These are phyloP conservation scores for Schlechtendalia chinensis DNA, from an alignment of 1,140 invertebrate genomes.

Conservation along the genomic window DNA sequence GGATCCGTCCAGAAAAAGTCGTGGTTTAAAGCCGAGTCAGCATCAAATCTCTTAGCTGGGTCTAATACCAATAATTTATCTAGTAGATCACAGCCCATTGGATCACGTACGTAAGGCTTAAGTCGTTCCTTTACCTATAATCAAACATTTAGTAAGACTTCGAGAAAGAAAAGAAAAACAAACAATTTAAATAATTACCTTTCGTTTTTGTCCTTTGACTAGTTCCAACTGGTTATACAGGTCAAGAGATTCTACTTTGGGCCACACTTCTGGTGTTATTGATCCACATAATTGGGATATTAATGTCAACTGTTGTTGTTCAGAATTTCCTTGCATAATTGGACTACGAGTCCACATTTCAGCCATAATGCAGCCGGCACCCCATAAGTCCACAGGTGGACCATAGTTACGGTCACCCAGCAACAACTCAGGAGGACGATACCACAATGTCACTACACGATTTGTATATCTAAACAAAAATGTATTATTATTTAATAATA, in stretches of 20 bases:
- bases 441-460: constrained; percentile 97
- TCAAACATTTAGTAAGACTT: constrained; percentile 41
- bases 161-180: neutral
- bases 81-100: constrained; percentile 87
- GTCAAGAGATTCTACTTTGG: constrained; percentile 89
- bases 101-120: constrained; percentile 89
- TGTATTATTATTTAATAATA: no score
- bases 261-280: constrained; percentile 92
- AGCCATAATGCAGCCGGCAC: constrained; percentile 98
- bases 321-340: constrained; percentile 83
- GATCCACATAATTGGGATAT: constrained; percentile 97
- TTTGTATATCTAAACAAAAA: constrained; percentile 78
- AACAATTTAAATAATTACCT: constrained; percentile 59
- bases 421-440: constrained; percentile 85
- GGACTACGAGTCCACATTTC: constrained; percentile 96
- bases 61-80: constrained; percentile 91
- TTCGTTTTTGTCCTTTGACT: constrained; percentile 86
- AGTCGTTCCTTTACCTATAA: constrained; percentile 78
- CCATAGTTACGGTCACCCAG: constrained; percentile 94
- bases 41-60: constrained; percentile 85
- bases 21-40: constrained; percentile 92
- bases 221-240: constrained; percentile 89
- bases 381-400: constrained; percentile 96
- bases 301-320: constrained; percentile 92
- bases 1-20: constrained; percentile 99